Conservation (phyloP, 2,113 vertebrate genomes). For the Tetrao urogallus region DNA sequence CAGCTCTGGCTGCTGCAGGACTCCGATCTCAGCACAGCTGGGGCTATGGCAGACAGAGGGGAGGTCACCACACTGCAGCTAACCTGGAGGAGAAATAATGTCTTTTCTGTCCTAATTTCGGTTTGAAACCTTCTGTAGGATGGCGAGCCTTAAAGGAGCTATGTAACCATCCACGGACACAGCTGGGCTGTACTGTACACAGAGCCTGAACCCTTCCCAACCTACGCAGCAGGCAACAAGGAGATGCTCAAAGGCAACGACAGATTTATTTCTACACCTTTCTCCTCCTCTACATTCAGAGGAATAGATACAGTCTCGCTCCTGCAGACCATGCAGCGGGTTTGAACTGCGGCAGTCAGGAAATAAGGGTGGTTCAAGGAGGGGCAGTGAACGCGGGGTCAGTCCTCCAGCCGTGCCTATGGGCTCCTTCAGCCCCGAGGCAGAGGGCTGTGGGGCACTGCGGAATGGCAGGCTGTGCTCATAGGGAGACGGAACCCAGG, state of each 20-base stretch:
- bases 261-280: rapidly evolving
- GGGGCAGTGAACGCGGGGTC: not conserved
- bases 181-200: not conserved
- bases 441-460: not conserved
- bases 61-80: rapidly evolving
- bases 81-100: not conserved
- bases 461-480: not conserved
- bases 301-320: not conserved
- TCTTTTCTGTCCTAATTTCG: not conserved
- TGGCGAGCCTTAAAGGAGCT: rapidly evolving
- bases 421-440: conserved; percentile 15
- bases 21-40: not conserved
- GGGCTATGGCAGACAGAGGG: rapidly evolving
- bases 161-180: not conserved
- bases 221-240: not conserved
- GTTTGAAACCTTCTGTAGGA: not conserved
- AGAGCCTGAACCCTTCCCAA: not conserved
- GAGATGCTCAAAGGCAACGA: not conserved
- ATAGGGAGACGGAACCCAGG: not conserved
- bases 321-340: not conserved
- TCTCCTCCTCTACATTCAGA: not conserved
- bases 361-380: not conserved
- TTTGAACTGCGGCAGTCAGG: not conserved
- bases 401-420: not conserved
- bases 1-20: not conserved